Evolutionary conservation across 1,140 invertebrate species (phyloP).

Genomic region (Thereuonema tuberculata): DNA sequence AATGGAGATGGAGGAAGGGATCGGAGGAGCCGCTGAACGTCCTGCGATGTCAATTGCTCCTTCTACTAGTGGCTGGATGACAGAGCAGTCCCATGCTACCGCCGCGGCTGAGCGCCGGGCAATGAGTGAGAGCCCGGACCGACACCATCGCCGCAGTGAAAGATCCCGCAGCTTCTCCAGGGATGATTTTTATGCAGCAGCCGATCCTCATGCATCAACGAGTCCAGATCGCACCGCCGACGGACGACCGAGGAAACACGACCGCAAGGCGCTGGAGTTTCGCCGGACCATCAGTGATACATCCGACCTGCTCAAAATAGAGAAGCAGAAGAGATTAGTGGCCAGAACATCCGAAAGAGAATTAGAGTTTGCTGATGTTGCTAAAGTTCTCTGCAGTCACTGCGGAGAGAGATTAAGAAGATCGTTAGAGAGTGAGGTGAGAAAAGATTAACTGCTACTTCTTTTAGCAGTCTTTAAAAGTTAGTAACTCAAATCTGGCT

Average conservation of each 20-base stretch:
- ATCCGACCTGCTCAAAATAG: not conserved
- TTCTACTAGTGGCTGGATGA: too few species aligned
- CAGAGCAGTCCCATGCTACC: not conserved
- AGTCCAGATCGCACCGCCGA: not conserved
- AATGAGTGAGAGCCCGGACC: not conserved
- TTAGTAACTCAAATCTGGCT: too few species aligned
- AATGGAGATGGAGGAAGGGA: not conserved
- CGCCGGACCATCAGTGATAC: slow-evolving; percentile 3
- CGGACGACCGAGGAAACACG: slow-evolving; percentile 1
- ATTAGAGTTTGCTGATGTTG: slow-evolving; percentile 1
- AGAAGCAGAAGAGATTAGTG: not conserved
- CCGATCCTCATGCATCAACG: not conserved
- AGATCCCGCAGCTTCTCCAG: slow-evolving; percentile 1
- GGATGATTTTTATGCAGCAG: not conserved
- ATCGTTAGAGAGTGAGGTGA: not conserved
- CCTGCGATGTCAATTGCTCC: too few species aligned
- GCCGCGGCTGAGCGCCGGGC: not conserved
- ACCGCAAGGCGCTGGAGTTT: slow-evolving; percentile 6
- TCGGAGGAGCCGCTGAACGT: not conserved
- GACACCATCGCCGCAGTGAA: not conserved
- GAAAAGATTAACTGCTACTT: too few species aligned
- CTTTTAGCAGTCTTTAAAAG: too few species aligned
- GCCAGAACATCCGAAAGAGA: not conserved
- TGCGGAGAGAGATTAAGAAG: slow-evolving; percentile 17
- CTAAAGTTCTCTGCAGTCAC: slow-evolving; percentile 17